These are phyloP conservation scores for Drosophila greeni DNA, from an alignment of 2,888 invertebrate species.

Conservation along the genomic window DNA sequence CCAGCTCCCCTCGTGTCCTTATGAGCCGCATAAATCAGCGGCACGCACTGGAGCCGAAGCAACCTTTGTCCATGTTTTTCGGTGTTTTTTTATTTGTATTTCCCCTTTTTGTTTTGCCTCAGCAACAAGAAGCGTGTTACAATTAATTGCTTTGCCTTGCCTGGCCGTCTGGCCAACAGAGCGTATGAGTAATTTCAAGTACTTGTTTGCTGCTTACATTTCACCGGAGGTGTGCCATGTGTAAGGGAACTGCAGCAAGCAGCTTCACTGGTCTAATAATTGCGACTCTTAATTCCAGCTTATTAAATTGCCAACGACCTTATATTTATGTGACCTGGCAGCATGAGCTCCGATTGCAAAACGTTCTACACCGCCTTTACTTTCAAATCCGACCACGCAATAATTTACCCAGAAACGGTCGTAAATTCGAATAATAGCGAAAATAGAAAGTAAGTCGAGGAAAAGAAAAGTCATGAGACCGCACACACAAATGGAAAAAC, in stretches of 20 bases:
- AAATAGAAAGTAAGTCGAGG: slow-evolving; percentile 36
- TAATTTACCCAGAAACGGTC: slow-evolving; percentile 51
- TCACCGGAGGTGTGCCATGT: slow-evolving; percentile 32
- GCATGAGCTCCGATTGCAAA: slow-evolving; percentile 21
- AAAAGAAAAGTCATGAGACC: slow-evolving; percentile 34
- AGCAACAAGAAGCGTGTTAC: slow-evolving; percentile 45
- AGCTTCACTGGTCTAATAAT: slow-evolving; percentile 34
- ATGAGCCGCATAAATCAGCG: slow-evolving; percentile 62
- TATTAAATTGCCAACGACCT: slow-evolving; percentile 51
- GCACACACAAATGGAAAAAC: slow-evolving; percentile 32
- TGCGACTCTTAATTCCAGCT: slow-evolving; percentile 41
- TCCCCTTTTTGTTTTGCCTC: slow-evolving; percentile 47
- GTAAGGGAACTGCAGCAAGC: slow-evolving; percentile 3
- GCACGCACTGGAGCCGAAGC: slow-evolving; percentile 54
- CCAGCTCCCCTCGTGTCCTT: slow-evolving; percentile 14
- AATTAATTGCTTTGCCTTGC: slow-evolving; percentile 57
- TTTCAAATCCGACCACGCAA: slow-evolving; percentile 46
- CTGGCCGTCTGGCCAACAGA: slow-evolving; percentile 24
- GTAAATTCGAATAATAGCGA: slow-evolving; percentile 56
- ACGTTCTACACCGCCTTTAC: slow-evolving; percentile 37
- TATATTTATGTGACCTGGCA: slow-evolving; percentile 20
- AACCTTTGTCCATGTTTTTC: slow-evolving; percentile 48
- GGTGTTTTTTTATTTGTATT: slow-evolving; percentile 29
- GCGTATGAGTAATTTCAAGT: slow-evolving; percentile 60
- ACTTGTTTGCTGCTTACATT: slow-evolving; percentile 46